Base-by-base conservation (phyloP, 1,140 invertebrate species). In the Proales similis region DNA sequence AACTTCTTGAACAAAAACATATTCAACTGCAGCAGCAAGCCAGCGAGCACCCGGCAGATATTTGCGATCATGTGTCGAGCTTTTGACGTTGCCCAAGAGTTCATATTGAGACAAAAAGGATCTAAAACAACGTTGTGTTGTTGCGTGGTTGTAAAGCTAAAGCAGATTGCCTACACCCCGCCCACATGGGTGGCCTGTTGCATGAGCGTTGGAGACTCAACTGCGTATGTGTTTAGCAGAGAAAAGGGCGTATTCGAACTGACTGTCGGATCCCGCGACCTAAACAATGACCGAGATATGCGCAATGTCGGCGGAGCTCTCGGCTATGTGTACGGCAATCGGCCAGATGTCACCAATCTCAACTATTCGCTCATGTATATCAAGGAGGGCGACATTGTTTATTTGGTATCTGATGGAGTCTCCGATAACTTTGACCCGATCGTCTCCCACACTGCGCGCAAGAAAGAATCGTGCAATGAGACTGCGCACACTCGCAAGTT, bases 361-460 rank as follows among this genome's bases (percentile, higher is more conserved):
- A 92, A 89, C 0, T 85, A 88, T 66, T 87, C 87, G 0, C 82
- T 93, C 80, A 91, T 86, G 0, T 83, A 88, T 64, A 80, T 87
- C 19, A 85, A 88, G 48, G 73, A 80, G 32, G 87, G 85, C 7
- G 90, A 92, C 72, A 84, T 91, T 65, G 85, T 93, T 29, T 88
- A 90, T 71, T 79, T 93, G 11, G 89, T 88, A 1, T 87, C 85
- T 14, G 89, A 92, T 72, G 89, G 89, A n/a, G 83, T 92, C 24
- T 88, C 86, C 9, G 89, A 92, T 70, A 92, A 92, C 71, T 90
- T 91, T 73, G 89, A 92, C 78, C 90, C 89, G 1, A 88, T 91
- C 38, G 89, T 49, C 33, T 48, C 38, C 32, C 33, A 49, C 32
- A 60, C 30, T 48, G 65, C 39, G 24, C 11, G 27, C 57, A 63